Base-by-base conservation (phyloP, 2,113 vertebrate genomes). In the Tricholaema leucomelas region DNA sequence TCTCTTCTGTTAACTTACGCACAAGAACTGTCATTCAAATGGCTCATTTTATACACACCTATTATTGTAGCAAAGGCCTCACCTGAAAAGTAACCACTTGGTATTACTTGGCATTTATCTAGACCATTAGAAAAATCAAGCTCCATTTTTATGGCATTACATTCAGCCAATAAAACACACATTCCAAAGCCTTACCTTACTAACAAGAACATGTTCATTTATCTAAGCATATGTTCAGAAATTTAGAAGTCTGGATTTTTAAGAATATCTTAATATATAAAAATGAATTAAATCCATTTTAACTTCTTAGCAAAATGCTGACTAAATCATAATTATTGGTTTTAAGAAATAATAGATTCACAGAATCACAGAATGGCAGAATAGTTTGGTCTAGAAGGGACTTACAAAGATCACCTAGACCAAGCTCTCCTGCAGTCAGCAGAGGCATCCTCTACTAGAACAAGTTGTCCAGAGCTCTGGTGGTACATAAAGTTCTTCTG, bases 101-200 rank as follows among this genome's bases (percentile, higher is more conserved):
- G 30, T 66, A 70, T 21, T 66, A 85, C 15, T 40, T 59, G 11
- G 11, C 38, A 76, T 87, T 95, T 89, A 88, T 67, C 72, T 85
- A 81, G 55, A 70, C 15, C 11, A 23, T 31, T 33, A 86, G 36
- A 66, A 84, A 95, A 90, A 61, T 20, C 31, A 66, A 83, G 60
- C 55, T 81, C 81, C n/a, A 52, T 87, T 82, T 92, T 91, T 65
- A 81, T 23, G 31, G 30, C 27, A 84, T 48, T 59, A 67, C 10
- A 67, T 42, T 86, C 63, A 67, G 54, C 44, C 76, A 85, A 70
- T 38, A 86, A 80, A 74, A 48, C 46, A 16, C 20, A 72, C 7
- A 81, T 60, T 81, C 33, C 63, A 66, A 66, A 85, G 46, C 20
- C 31, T 67, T 40, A 64, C 30, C 27, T 67, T 73, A 65, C 31